A percentile compares a stretch with the other conserved stretches of the same genome.
These are phyloP conservation scores for Drosophila monieri DNA, from an alignment of 2,888 invertebrate species.

Conservation along the genomic window DNA sequence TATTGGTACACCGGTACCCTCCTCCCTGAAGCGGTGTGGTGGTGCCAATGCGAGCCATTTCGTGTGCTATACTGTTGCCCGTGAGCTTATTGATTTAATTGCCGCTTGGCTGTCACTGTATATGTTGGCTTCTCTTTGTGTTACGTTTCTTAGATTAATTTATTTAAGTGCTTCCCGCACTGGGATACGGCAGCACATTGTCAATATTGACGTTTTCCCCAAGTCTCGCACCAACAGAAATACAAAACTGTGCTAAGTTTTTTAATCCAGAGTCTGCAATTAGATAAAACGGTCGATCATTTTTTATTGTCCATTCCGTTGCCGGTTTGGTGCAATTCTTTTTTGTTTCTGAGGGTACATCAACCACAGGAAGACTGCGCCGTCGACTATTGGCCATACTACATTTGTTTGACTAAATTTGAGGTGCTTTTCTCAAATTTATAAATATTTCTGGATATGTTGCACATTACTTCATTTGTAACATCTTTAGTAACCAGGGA, in stretches of 20 bases:
- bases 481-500: neutral
- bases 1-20: too few relatives aligned
- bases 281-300: too few relatives aligned
- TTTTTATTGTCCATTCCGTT: too few relatives aligned
- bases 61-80: too few relatives aligned
- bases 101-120: too few relatives aligned
- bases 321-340: constrained; percentile 1
- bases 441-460: neutral
- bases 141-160: too few relatives aligned
- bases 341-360: constrained; percentile 7
- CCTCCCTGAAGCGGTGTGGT: too few relatives aligned
- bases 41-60: too few relatives aligned
- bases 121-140: too few relatives aligned
- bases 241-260: constrained; percentile 28
- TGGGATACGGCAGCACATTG: too few relatives aligned
- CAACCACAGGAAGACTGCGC: constrained; percentile 8
- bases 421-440: constrained; percentile 11
- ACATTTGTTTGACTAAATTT: constrained; percentile 16
- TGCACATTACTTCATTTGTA: constrained; percentile 5
- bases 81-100: too few relatives aligned
- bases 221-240: constrained; percentile 21
- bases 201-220: constrained; percentile 25
- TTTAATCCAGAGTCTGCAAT: constrained; percentile 3
- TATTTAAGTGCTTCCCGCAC: too few relatives aligned
- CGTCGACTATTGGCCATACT: constrained; percentile 13